Evolutionary conservation across 1,140 invertebrate genomes (phyloP).

Genomic region (Charaxes varanes): DNA sequence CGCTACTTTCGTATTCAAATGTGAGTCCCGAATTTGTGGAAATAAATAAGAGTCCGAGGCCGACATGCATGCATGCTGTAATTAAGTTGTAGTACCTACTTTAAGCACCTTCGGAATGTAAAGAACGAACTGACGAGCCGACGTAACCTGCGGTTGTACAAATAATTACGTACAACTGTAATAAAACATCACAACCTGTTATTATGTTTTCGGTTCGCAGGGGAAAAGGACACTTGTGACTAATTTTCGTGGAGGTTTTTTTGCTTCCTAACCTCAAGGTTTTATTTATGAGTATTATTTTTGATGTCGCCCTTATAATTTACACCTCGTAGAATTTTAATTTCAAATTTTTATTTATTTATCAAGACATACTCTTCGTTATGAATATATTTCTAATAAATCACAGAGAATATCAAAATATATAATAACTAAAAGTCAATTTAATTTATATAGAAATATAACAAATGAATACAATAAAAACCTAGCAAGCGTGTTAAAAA

Average conservation of each 20-base stretch:
- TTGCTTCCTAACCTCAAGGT: background rate
- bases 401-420: too few species aligned
- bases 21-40: conserved; percentile 10
- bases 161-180: conserved; percentile 2
- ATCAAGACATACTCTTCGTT: too few species aligned
- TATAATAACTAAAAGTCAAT: too few species aligned
- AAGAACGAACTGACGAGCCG: conserved; percentile 48
- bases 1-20: conserved; percentile 8
- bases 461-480: too few species aligned
- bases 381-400: too few species aligned
- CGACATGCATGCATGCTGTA: conserved; percentile 28
- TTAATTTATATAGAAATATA: too few species aligned
- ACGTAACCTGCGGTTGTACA: conserved; percentile 4
- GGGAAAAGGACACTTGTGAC: conserved; percentile 12
- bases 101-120: conserved; percentile 31
- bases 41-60: conserved; percentile 40
- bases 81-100: conserved; percentile 32
- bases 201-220: background rate
- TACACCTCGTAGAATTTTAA: too few species aligned
- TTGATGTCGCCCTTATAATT: too few species aligned
- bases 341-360: too few species aligned
- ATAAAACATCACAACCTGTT: conserved; percentile 1
- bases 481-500: too few species aligned
- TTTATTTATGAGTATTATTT: background rate
- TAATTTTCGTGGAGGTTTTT: conserved; percentile 1